A percentile compares a stretch with the other conserved stretches of the same genome.
Evolutionary conservation across 1,140 invertebrate species (phyloP).

Genomic region (Caenorhabditis remanei): DNA sequence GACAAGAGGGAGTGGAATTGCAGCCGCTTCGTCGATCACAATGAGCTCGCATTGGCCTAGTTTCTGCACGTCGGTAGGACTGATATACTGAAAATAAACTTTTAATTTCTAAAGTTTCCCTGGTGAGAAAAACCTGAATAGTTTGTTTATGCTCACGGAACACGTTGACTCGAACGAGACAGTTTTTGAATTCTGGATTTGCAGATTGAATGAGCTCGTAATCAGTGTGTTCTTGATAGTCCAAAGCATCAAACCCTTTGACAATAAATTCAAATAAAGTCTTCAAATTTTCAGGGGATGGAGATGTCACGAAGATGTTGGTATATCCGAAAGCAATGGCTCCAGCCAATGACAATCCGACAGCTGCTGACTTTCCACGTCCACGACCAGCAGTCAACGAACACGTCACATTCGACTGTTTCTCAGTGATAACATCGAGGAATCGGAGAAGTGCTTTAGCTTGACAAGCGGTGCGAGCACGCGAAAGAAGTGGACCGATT

Average conservation of each 20-base stretch:
- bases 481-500: conserved; percentile 88
- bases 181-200: conserved; percentile 96
- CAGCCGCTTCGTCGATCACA: conserved; percentile 98
- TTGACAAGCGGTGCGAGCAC: conserved; percentile 94
- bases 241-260: conserved; percentile 93
- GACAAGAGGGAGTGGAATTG: conserved; percentile 94
- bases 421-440: conserved; percentile 94
- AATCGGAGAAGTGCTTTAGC: conserved; percentile 81
- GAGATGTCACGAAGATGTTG: conserved; percentile 97
- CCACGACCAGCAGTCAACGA: conserved; percentile 95
- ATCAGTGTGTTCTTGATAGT: conserved; percentile 94
- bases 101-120: conserved; percentile 7
- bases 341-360: conserved; percentile 87
- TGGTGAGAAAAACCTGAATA: conserved; percentile 84
- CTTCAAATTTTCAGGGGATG: conserved; percentile 96
- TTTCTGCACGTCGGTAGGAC: conserved; percentile 89
- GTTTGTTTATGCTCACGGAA: conserved; percentile 92
- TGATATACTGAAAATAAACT: conserved; percentile 85
- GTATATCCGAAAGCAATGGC: conserved; percentile 86
- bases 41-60: conserved; percentile 93
- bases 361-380: conserved; percentile 95
- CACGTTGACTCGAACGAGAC: conserved; percentile 92
- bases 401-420: conserved; percentile 89
- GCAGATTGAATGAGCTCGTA: conserved; percentile 95
- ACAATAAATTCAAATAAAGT: conserved; percentile 97